A percentile compares a stretch with the other conserved stretches of the same genome.
phyloP scores from a whole-genome alignment of 2,113 vertebrate genomes.

The Chaetodon auriga region DNA sequence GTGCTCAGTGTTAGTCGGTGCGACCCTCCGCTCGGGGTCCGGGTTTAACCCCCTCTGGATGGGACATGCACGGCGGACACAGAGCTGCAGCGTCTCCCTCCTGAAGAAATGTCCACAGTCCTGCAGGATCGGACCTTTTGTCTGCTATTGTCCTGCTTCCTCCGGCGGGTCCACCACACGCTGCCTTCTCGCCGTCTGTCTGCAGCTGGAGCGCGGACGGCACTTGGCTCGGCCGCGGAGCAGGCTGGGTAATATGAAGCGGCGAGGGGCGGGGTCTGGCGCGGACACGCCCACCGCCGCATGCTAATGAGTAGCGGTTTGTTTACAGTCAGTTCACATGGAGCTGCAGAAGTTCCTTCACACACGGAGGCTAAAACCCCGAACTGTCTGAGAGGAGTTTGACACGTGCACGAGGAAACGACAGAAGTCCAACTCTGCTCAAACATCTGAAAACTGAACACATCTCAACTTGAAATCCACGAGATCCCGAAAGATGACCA shows the following conservation, averaged over 20 bases:
- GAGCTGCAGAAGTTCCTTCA: constrained; percentile 53
- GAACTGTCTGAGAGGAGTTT: neutral
- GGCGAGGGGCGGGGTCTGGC: neutral
- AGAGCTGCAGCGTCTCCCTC: neutral
- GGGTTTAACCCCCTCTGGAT: neutral
- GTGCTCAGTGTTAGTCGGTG: constrained; percentile 15
- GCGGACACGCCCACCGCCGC: neutral
- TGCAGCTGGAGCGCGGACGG: constrained; percentile 12
- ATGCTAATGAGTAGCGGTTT: constrained; percentile 37
- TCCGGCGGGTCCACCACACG: rapidly evolving
- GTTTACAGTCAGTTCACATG: constrained; percentile 50
- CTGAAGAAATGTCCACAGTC: neutral
- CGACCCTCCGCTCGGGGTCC: constrained; percentile 15
- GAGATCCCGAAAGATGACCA: too few species aligned
- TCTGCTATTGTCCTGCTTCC: constrained; percentile 22
- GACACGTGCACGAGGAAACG: too few species aligned
- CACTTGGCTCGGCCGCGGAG: constrained; percentile 65
- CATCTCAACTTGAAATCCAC: too few species aligned
- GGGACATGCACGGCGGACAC: constrained; percentile 23
- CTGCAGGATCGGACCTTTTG: constrained; percentile 3
- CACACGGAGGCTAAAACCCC: constrained; percentile 14
- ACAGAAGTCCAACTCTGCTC: too few species aligned
- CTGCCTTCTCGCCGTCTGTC: neutral
- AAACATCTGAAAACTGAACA: too few species aligned
- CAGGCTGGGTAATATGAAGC: constrained; percentile 87